Conservation (phyloP, 2,888 invertebrate species). For the Lysandra bellargus region DNA sequence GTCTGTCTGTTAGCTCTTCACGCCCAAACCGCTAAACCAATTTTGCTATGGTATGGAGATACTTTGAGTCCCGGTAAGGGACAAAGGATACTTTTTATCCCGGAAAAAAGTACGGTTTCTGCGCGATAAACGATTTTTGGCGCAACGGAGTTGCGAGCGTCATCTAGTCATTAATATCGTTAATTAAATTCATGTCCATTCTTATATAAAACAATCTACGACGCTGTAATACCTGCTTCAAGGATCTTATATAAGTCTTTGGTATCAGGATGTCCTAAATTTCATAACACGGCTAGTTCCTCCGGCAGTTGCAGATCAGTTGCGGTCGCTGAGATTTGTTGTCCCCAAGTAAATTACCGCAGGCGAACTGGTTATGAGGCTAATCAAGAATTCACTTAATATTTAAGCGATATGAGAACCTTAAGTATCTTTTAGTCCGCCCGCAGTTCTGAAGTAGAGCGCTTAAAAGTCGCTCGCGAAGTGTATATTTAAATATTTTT, state of each 20-base stretch:
- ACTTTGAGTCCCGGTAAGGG: too few relatives aligned
- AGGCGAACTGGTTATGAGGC: constrained; percentile 14
- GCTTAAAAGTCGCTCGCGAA: constrained; percentile 4
- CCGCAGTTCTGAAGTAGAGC: not conserved
- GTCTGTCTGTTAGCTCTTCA: too few relatives aligned
- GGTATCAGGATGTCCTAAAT: constrained; percentile 10
- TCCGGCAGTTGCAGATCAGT: not conserved
- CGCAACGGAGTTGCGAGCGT: too few relatives aligned
- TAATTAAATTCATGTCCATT: not conserved
- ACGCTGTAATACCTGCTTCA: not conserved
- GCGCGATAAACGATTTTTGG: too few relatives aligned
- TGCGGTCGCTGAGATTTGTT: constrained; percentile 5
- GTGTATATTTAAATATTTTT: not conserved
- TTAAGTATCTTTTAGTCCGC: not conserved
- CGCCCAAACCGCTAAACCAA: too few relatives aligned
- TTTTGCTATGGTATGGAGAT: too few relatives aligned
- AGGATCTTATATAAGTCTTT: not conserved
- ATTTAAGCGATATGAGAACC: constrained; percentile 14
- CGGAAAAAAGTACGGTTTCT: too few relatives aligned
- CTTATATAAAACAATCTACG: not conserved
- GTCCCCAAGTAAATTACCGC: constrained; percentile 17
- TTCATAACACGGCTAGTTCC: not conserved
- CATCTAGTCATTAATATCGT: not conserved
- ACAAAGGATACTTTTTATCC: too few relatives aligned
- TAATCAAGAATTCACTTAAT: constrained; percentile 16